These are phyloP conservation scores for Sebastes vulpes DNA, from an alignment of 2,797 vertebrate genomes.

Conservation along the genomic window DNA sequence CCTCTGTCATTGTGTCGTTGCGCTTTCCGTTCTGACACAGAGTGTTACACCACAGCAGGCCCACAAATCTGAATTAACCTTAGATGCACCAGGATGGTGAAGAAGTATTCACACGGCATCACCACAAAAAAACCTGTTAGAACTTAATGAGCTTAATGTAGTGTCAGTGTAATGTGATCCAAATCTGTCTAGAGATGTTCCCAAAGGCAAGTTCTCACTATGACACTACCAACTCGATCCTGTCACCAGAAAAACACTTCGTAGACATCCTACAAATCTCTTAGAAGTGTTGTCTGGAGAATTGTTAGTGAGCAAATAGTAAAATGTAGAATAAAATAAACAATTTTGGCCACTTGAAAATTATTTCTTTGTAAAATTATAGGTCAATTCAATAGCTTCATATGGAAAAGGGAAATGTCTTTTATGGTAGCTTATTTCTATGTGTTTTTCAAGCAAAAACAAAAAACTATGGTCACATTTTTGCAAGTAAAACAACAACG, in stretches of 20 bases:
- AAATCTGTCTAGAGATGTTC: not conserved
- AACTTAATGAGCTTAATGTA: not conserved
- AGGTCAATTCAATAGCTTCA: not conserved
- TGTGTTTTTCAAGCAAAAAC: not conserved
- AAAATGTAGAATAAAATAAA: not conserved
- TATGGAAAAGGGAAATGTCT: not conserved
- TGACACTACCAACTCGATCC: not conserved
- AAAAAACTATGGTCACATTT: not conserved
- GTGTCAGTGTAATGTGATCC: not conserved
- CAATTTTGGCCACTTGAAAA: not conserved
- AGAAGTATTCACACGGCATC: conserved; percentile 5
- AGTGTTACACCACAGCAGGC: conserved; percentile 66
- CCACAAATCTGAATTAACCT: conserved; percentile 21
- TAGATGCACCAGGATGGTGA: not conserved
- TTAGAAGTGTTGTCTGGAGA: not conserved
- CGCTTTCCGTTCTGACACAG: conserved; percentile 58
- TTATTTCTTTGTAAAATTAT: not conserved
- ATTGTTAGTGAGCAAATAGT: not conserved
- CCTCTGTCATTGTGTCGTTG: conserved; percentile 70
- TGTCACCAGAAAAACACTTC: not conserved
- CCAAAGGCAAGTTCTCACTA: not conserved
- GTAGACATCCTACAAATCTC: not conserved
- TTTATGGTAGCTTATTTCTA: not conserved
- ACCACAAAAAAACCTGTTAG: not conserved
- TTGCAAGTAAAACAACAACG: not conserved